Evolutionary conservation across 2,113 vertebrate species (phyloP).

Genomic region (Nettapus auritus): DNA sequence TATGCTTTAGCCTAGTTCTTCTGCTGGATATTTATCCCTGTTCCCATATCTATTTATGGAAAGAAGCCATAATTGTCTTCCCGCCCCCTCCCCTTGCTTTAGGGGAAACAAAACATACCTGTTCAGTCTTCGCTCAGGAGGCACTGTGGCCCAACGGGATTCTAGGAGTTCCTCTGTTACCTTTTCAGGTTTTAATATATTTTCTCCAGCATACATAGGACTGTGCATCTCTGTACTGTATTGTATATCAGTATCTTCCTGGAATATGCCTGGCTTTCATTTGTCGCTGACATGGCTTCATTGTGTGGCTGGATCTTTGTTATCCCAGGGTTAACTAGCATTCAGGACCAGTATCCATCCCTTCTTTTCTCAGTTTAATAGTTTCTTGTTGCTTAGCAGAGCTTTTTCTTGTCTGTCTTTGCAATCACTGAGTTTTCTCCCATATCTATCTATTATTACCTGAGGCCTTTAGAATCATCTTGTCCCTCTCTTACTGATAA

Average conservation of each 20-base stretch:
- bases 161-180: neutral
- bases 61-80: neutral
- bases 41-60: rapidly evolving
- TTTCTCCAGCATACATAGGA: neutral
- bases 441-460: neutral
- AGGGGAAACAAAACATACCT: neutral
- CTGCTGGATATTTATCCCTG: neutral
- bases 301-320: neutral
- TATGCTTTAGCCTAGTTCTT: neutral
- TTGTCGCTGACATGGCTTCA: neutral
- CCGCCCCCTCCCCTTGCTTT: neutral
- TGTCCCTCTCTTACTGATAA: neutral
- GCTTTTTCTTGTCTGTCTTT: neutral
- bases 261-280: neutral
- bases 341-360: neutral
- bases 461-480: neutral
- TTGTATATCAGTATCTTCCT: neutral
- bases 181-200: neutral
- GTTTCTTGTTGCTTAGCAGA: neutral
- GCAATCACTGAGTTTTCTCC: neutral
- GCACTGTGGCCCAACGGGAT: neutral
- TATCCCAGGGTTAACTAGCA: neutral
- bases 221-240: neutral
- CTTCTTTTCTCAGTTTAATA: neutral
- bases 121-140: neutral